These are phyloP conservation scores for Apogon talboti DNA, from an alignment of 2,797 vertebrate species.

Conservation along the genomic window DNA sequence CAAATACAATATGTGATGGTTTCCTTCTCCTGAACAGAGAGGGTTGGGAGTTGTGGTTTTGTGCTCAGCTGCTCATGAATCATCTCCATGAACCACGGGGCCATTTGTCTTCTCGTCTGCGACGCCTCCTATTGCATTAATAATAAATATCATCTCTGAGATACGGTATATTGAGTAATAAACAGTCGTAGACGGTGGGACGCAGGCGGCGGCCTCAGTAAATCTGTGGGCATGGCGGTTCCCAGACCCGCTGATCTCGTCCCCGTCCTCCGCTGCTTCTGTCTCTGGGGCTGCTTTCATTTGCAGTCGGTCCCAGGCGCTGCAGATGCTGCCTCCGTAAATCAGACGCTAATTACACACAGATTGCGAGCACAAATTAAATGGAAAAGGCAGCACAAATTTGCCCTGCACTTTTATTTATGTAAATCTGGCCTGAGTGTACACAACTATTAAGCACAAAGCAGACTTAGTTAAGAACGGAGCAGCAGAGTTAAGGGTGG, in stretches of 20 bases:
- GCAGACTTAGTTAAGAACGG: slow-evolving; percentile 7
- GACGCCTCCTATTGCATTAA: background rate
- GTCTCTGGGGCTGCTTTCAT: slow-evolving; percentile 26
- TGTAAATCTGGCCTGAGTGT: slow-evolving; percentile 28
- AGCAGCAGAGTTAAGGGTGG: background rate
- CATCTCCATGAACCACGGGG: background rate
- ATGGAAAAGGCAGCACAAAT: slow-evolving; percentile 50
- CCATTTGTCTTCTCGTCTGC: background rate
- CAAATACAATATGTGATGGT: background rate
- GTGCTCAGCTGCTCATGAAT: background rate
- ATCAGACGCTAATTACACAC: slow-evolving; percentile 64
- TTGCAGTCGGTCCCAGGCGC: slow-evolving; percentile 31
- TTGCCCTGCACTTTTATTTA: slow-evolving; percentile 40
- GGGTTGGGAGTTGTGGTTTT: background rate
- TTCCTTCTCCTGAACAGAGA: background rate
- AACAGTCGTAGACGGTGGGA: background rate
- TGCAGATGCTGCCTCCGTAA: slow-evolving; percentile 43
- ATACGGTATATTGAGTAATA: background rate
- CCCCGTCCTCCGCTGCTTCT: background rate
- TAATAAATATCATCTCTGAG: background rate
- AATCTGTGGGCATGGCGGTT: background rate
- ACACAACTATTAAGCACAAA: slow-evolving; percentile 37
- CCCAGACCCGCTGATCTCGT: slow-evolving; percentile 2
- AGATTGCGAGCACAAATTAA: slow-evolving; percentile 54
- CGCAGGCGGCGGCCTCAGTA: background rate